A percentile compares a stretch with the other conserved stretches of the same genome.
Conservation (phyloP, 2,797 vertebrate species). For the Cirrhinus mrigala region DNA sequence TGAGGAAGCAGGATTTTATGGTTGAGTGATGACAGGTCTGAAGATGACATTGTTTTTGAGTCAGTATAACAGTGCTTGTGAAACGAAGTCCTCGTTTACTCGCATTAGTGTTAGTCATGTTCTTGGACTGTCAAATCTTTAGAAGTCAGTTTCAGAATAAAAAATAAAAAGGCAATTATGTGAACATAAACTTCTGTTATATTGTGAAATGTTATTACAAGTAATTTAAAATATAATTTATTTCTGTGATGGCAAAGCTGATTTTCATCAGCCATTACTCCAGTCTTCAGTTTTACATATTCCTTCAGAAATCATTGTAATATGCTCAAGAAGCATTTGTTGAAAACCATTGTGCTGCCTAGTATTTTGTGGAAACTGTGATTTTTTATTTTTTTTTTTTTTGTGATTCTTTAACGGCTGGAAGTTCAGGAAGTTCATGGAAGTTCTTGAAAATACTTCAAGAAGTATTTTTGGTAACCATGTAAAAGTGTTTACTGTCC, state of each 20-base stretch:
- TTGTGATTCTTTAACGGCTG: too few species aligned
- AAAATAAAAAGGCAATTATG: neutral
- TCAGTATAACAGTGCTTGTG: neutral
- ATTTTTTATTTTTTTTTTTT: too few species aligned
- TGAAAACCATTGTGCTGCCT: too few species aligned
- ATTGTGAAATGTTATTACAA: neutral
- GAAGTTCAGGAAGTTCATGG: too few species aligned
- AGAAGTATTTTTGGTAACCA: too few species aligned
- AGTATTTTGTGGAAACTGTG: too few species aligned
- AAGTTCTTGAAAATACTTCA: too few species aligned
- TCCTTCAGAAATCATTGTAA: neutral
- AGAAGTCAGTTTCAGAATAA: neutral
- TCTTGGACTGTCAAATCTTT: constrained; percentile 24
- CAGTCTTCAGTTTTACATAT: neutral
- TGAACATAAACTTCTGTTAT: neutral
- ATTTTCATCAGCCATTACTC: neutral
- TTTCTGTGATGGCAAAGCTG: neutral
- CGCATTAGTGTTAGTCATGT: constrained; percentile 23
- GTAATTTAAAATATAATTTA: too few species aligned
- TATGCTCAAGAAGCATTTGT: neutral
- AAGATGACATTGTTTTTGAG: constrained; percentile 35
- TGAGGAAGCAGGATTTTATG: constrained; percentile 25
- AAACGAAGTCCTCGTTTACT: constrained; percentile 24
- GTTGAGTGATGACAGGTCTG: constrained; percentile 17
- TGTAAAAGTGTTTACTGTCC: too few species aligned